phyloP scores from a whole-genome alignment of 1,140 invertebrate genomes.

The Diplogasteroides magnus region DNA sequence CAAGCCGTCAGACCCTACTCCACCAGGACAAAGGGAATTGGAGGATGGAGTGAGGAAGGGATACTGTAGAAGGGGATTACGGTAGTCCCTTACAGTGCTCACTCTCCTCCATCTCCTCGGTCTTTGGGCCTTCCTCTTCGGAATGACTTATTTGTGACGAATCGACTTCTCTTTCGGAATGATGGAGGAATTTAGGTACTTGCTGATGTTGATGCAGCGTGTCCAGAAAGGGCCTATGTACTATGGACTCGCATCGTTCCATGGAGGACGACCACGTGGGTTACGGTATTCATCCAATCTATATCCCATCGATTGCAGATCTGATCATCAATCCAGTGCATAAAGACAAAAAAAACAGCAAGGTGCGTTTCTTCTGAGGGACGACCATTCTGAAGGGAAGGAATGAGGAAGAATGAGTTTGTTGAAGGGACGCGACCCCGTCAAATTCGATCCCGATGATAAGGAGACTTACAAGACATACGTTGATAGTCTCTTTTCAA shows the following conservation, averaged over 20 bases:
- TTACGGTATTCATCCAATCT: background rate
- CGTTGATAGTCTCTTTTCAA: background rate
- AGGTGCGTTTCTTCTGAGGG: background rate
- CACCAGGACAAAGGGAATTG: background rate
- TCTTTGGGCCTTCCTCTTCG: background rate
- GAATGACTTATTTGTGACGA: background rate
- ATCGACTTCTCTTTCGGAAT: background rate
- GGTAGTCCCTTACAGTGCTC: background rate
- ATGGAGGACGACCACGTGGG: conserved; percentile 5
- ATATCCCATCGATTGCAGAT: background rate
- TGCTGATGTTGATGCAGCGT: too few species aligned
- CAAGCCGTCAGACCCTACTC: background rate
- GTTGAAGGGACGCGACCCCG: background rate
- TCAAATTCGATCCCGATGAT: background rate
- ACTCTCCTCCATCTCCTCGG: background rate
- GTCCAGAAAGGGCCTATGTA: conserved; percentile 1
- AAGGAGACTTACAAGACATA: background rate
- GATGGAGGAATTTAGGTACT: too few species aligned
- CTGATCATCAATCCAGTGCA: background rate
- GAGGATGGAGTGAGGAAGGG: background rate
- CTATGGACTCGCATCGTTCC: conserved; percentile 5
- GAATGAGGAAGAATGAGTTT: background rate
- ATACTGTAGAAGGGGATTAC: background rate
- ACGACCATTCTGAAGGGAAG: too few species aligned
- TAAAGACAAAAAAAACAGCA: background rate